These are phyloP conservation scores for Conchocele bisecta DNA, from an alignment of 2,888 invertebrate genomes.

Conservation along the genomic window DNA sequence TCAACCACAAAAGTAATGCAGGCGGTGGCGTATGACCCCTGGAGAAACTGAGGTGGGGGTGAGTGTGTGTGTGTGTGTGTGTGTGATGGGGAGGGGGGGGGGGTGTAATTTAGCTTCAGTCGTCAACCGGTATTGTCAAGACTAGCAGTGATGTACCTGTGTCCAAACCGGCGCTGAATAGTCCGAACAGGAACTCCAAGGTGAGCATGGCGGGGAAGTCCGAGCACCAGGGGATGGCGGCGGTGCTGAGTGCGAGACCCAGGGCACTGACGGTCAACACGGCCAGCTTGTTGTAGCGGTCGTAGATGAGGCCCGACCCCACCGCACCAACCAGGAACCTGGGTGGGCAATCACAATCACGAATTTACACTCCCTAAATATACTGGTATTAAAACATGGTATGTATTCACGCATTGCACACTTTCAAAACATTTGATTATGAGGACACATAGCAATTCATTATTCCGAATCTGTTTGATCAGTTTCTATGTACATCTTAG, in stretches of 20 bases:
- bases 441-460: too few relatives aligned
- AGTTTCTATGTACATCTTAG: too few relatives aligned
- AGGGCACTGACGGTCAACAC: slow-evolving; percentile 25
- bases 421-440: too few relatives aligned
- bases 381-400: background rate
- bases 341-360: background rate
- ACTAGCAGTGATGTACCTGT: too few relatives aligned
- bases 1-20: too few relatives aligned
- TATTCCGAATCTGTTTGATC: too few relatives aligned
- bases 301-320: slow-evolving; percentile 40
- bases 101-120: too few relatives aligned
- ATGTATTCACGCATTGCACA: background rate
- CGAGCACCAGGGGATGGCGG: slow-evolving; percentile 38
- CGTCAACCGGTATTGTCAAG: too few relatives aligned
- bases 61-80: too few relatives aligned
- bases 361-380: background rate
- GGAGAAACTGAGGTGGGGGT: too few relatives aligned
- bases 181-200: slow-evolving; percentile 21
- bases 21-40: too few relatives aligned
- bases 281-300: slow-evolving; percentile 45
- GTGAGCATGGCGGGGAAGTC: slow-evolving; percentile 35
- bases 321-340: slow-evolving; percentile 47
- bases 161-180: slow-evolving; percentile 40
- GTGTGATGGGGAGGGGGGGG: too few relatives aligned
- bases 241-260: slow-evolving; percentile 10